Evolutionary conservation across 1,140 invertebrate species (phyloP).

Genomic region (Papilio xuthus): DNA sequence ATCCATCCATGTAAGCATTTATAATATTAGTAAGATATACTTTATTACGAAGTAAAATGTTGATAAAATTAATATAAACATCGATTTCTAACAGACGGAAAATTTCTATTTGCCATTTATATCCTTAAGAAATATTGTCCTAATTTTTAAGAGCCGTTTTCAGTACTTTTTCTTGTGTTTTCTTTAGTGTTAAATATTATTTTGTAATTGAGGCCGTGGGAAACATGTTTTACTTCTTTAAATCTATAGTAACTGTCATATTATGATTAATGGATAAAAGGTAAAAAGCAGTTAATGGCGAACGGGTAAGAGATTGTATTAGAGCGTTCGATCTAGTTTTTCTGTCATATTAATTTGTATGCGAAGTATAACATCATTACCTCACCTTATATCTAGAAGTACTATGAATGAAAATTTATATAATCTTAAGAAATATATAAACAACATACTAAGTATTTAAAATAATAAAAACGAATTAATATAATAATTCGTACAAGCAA

Average conservation of each 20-base stretch:
- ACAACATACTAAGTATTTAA: background rate
- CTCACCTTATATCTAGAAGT: background rate
- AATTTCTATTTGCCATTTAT: too few species aligned
- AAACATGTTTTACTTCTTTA: background rate
- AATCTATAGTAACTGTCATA: constrained; percentile 7
- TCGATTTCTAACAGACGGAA: too few species aligned
- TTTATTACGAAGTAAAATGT: background rate
- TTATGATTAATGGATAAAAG: constrained; percentile 14
- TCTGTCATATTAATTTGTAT: constrained; percentile 12
- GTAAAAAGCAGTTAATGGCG: constrained; percentile 8
- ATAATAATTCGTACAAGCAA: too few species aligned
- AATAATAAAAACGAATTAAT: too few species aligned
- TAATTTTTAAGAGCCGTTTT: background rate
- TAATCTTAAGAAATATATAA: background rate
- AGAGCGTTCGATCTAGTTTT: constrained; percentile 19
- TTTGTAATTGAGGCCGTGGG: background rate
- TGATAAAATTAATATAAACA: too few species aligned
- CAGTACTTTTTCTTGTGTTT: background rate
- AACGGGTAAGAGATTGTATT: constrained; percentile 19
- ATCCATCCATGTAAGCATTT: too few species aligned
- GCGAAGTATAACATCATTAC: constrained; percentile 11
- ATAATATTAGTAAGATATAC: too few species aligned
- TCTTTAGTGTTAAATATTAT: background rate
- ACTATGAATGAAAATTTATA: background rate
- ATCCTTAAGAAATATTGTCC: too few species aligned